Evolutionary conservation across 1,140 invertebrate genomes (phyloP).

Genomic region (Maniola jurtina): DNA sequence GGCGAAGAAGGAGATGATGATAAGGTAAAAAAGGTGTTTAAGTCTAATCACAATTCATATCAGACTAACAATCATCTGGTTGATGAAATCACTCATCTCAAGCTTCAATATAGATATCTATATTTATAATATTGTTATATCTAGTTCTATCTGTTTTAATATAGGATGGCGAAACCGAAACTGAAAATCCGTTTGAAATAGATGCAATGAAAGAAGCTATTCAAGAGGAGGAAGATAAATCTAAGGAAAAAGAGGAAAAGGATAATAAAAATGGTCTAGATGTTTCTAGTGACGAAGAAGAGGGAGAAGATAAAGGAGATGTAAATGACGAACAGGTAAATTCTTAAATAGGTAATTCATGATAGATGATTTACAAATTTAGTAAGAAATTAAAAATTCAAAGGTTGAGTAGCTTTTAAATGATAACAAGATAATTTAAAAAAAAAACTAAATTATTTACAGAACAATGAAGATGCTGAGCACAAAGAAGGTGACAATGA

Average conservation of each 20-base stretch:
- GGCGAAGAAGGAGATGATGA: constrained; percentile 82
- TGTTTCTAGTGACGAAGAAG: constrained; percentile 74
- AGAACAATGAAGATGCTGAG: constrained; percentile 15
- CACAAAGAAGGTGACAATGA: constrained; percentile 54
- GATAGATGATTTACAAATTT: no score
- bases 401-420: no score
- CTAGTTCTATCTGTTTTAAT: constrained; percentile 18
- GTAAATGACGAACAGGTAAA: constrained; percentile 26
- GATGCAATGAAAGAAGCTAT: constrained; percentile 85
- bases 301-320: constrained; percentile 37
- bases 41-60: not conserved
- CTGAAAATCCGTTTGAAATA: constrained; percentile 91
- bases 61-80: not conserved
- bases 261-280: constrained; percentile 74
- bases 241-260: constrained; percentile 59
- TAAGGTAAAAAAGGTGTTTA: constrained; percentile 48
- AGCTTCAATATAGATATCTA: not conserved
- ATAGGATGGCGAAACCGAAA: constrained; percentile 80
- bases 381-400: no score
- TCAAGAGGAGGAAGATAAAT: constrained; percentile 57
- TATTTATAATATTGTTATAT: not conserved
- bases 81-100: not conserved
- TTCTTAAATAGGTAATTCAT: no score
- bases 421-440: no score
- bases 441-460: not conserved